phyloP scores from a whole-genome alignment of 1,140 invertebrate genomes.

The Zaprionus taronus region DNA sequence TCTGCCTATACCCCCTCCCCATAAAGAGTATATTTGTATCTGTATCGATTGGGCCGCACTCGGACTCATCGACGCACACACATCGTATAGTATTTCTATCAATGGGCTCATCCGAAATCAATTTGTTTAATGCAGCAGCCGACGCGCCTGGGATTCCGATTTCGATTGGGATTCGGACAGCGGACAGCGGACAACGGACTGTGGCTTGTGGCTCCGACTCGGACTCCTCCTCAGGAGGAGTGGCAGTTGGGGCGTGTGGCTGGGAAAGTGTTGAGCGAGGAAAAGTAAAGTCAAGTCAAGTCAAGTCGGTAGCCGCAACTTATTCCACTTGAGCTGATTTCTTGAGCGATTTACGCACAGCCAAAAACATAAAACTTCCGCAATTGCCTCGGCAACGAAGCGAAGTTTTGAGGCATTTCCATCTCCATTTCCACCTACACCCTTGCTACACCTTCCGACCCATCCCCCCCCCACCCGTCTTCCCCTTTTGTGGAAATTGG shows the following conservation, averaged over 20 bases:
- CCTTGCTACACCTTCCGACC: no score
- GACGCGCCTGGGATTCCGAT: conserved; percentile 30
- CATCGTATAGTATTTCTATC: conserved; percentile 68
- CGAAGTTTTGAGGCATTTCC: conserved; percentile 30
- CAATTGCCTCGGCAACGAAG: conserved; percentile 54
- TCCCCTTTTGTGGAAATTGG: not conserved
- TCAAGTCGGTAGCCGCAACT: conserved; percentile 69
- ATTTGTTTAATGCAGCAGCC: conserved; percentile 71
- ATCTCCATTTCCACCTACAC: not conserved
- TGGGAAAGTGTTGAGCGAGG: conserved; percentile 67
- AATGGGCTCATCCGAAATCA: conserved; percentile 74
- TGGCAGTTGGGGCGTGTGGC: not conserved
- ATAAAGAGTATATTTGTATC: conserved; percentile 17
- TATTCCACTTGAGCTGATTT: conserved; percentile 81
- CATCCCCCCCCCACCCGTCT: not conserved
- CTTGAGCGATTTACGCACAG: conserved; percentile 80
- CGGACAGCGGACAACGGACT: not conserved
- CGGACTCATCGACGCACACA: conserved; percentile 54
- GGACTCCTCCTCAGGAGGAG: not conserved
- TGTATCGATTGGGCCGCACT: conserved; percentile 67
- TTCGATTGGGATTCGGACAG: conserved; percentile 1
- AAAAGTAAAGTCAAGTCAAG: conserved; percentile 47
- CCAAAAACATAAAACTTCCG: conserved; percentile 80
- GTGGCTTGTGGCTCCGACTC: not conserved
- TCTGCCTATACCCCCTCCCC: not conserved